phyloP scores from a whole-genome alignment of 2,888 invertebrate genomes.

The Himalopsyche japonica region DNA sequence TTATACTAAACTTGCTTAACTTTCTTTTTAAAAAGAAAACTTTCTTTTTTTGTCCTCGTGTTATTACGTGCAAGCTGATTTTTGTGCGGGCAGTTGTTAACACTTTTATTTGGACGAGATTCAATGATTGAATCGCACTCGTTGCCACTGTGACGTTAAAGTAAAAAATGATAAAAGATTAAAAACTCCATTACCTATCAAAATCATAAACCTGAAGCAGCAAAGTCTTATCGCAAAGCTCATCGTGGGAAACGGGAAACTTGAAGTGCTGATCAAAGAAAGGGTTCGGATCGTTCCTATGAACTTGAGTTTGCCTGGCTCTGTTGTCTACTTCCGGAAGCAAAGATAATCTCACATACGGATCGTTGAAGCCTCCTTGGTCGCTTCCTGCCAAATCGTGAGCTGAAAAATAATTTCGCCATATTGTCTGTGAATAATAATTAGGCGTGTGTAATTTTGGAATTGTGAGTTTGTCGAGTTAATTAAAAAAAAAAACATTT shows the following conservation, averaged over 20 bases:
- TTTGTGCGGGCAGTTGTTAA: no score
- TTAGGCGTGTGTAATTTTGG: background rate
- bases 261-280: slow-evolving; percentile 92
- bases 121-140: no score
- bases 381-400: slow-evolving; percentile 83
- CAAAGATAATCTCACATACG: slow-evolving; percentile 79
- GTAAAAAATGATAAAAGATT: background rate
- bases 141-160: background rate
- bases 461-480: no score
- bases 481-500: background rate
- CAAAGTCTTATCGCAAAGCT: slow-evolving; percentile 77
- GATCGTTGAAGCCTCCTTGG: slow-evolving; percentile 87
- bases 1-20: no score
- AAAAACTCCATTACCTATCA: slow-evolving; percentile 50
- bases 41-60: no score
- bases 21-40: no score
- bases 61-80: no score
- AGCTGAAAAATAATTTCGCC: slow-evolving; percentile 53
- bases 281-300: slow-evolving; percentile 82
- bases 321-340: slow-evolving; percentile 84
- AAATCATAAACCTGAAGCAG: slow-evolving; percentile 72
- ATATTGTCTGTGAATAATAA: background rate
- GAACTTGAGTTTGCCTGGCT: slow-evolving; percentile 82
- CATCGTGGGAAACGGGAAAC: slow-evolving; percentile 88
- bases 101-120: no score